These are phyloP conservation scores for Calameuta idolon DNA, from an alignment of 2,888 invertebrate species.

Conservation along the genomic window DNA sequence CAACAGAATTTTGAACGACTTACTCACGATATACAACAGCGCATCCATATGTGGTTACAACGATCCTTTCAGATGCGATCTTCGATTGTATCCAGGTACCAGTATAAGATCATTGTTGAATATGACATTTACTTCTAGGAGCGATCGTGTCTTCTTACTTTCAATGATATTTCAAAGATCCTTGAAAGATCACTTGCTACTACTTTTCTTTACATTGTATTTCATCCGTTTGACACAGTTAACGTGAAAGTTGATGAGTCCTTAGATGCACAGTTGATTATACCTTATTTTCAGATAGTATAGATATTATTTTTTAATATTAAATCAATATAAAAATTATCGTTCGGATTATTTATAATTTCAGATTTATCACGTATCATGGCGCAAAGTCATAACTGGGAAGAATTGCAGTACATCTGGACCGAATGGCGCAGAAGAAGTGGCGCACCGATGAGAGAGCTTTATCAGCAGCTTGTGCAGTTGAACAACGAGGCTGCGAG, in stretches of 20 bases:
- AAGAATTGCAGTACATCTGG: conserved; percentile 90
- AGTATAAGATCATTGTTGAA: not conserved
- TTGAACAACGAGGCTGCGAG: conserved; percentile 84
- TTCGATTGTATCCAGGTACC: conserved; percentile 84
- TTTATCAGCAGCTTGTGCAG: conserved; percentile 83
- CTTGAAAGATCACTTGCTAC: not conserved
- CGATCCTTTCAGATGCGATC: conserved; percentile 84
- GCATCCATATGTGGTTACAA: conserved; percentile 88
- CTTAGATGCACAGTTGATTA: not conserved
- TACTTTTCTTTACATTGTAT: no score
- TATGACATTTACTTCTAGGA: not conserved
- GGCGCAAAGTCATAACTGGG: conserved; percentile 87
- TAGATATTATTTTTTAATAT: not conserved
- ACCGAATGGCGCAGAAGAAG: conserved; percentile 87
- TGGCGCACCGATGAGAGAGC: conserved; percentile 81
- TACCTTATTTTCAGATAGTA: no score
- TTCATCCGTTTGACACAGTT: conserved; percentile 21
- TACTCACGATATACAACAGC: conserved; percentile 87
- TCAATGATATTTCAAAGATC: not conserved
- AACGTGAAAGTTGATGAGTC: conserved; percentile 36
- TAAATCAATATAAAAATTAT: conserved; percentile 1
- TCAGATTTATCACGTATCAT: conserved; percentile 74
- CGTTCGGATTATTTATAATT: conserved; percentile 15
- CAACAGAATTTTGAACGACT: conserved; percentile 87
- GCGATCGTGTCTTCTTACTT: not conserved